phyloP scores from a whole-genome alignment of 2,888 invertebrate species.

The Crematogaster levior region DNA sequence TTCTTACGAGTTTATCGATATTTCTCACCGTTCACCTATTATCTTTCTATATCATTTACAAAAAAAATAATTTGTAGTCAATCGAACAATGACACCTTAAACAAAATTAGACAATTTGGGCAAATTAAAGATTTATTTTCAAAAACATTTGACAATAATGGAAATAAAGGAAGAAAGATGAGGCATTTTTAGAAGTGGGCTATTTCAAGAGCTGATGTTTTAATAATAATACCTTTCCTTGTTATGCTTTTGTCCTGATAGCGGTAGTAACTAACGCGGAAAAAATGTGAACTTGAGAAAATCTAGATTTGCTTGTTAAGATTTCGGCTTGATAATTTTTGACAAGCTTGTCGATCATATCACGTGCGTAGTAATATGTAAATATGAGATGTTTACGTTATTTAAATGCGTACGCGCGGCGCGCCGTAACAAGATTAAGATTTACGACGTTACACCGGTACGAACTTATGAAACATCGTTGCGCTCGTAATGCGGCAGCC shows the following conservation, averaged over 20 bases:
- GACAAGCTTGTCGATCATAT: slow-evolving; percentile 6
- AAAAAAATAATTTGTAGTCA: not conserved
- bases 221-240: not conserved
- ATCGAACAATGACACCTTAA: not conserved
- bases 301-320: not conserved
- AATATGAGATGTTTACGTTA: slow-evolving; percentile 37
- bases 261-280: too few relatives aligned
- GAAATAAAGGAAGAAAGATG: not conserved
- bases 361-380: slow-evolving; percentile 20
- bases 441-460: slow-evolving; percentile 47
- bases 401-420: slow-evolving; percentile 28
- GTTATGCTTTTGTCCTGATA: not conserved
- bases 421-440: slow-evolving; percentile 50
- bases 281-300: not conserved
- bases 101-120: not conserved
- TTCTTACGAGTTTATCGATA: not conserved
- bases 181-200: not conserved
- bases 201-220: not conserved
- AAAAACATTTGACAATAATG: not conserved
- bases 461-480: slow-evolving; percentile 48
- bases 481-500: slow-evolving; percentile 30
- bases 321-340: not conserved
- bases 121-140: not conserved
- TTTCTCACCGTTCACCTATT: not conserved
- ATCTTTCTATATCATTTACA: not conserved